Evolutionary conservation across 2,888 invertebrate species (phyloP), one percentile per base, ranked within the genome.

Genomic region (Cephus rjabovi): DNA sequence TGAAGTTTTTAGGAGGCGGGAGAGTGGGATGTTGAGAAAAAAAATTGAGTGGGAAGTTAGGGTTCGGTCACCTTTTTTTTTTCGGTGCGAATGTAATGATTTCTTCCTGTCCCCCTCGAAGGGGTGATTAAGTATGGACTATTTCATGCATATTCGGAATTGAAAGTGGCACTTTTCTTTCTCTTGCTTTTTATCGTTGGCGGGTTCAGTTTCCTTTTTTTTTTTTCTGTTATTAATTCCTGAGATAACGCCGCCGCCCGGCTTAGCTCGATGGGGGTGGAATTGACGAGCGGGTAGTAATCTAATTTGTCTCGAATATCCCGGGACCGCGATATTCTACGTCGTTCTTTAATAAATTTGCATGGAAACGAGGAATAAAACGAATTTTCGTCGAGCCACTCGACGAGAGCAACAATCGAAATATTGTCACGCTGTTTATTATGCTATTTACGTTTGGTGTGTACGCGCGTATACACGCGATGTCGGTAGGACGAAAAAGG

Each of bases 261-360:
- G 70, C 40, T 40, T 40, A 40, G 40, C 40, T 35, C 33, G 56
- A 71, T 34, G 75, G 73, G 75, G 79, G 81, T 79, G 80, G 84
- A 86, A 88, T 86, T 83, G 87, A 88, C 84, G 86, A 88, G 88
- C 82, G 84, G 83, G 81, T 81, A 83, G 82, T 88, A 87, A 88
- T 87, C 82, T 85, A 88, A 88, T 88, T 88, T 87, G 81, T 79
- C 81, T 79, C 77, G 83, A 86, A 85, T 84, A 85, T 85, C 84
- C 85, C 82, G 77, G 76, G 35, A 79, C 81, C 79, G 78, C 77
- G 80, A 78, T 85, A 85, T 84, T 83, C 81, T 79, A 40, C 75
- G 78, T 80, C 80, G 82, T 85, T 82, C 85, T 85, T 85, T 85
- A 85, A 87, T 87, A 86, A 88, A 89, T 88, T 88, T 89, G 84